These are phyloP conservation scores for Chrysogorgia sp. DNA, from an alignment of 92 coral and sea anemone genomes.

Conservation along the genomic window DNA sequence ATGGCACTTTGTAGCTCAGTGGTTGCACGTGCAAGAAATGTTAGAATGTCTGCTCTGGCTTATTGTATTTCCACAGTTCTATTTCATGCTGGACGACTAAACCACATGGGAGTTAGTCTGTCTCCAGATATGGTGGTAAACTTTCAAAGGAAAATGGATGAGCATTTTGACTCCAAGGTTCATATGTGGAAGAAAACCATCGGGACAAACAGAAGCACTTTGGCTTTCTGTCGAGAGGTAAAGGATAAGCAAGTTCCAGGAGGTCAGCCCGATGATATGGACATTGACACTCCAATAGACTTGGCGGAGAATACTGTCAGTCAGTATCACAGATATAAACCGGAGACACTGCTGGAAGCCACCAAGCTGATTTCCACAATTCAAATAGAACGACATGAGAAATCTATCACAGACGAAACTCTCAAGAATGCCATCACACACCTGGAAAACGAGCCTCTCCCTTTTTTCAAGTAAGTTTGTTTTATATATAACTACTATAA, in stretches of 20 bases:
- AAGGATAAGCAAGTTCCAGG: conserved; percentile 30
- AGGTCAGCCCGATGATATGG: conserved; percentile 44
- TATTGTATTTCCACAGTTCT: conserved; percentile 52
- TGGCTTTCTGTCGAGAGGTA: conserved; percentile 37
- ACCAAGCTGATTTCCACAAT: too few species aligned
- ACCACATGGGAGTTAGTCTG: conserved; percentile 55
- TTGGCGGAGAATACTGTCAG: conserved; percentile 17
- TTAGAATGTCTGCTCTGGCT: conserved; percentile 57
- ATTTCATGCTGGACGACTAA: conserved; percentile 51
- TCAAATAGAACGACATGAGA: too few species aligned
- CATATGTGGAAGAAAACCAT: conserved; percentile 40
- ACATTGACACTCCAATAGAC: background rate
- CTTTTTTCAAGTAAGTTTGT: too few species aligned
- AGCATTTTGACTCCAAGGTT: conserved; percentile 30
- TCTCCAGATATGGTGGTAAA: conserved; percentile 40
- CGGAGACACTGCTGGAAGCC: too few species aligned
- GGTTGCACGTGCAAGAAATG: conserved; percentile 55
- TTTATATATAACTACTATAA: too few species aligned
- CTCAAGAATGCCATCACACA: too few species aligned
- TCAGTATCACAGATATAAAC: conserved; percentile 13
- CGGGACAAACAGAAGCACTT: conserved; percentile 21
- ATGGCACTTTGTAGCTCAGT: conserved; percentile 44
- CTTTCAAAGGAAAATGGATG: conserved; percentile 51
- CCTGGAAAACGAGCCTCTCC: too few species aligned
- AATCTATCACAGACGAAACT: too few species aligned